These are phyloP conservation scores for Climacteris rufus DNA, from an alignment of 2,113 vertebrate genomes.

Conservation along the genomic window DNA sequence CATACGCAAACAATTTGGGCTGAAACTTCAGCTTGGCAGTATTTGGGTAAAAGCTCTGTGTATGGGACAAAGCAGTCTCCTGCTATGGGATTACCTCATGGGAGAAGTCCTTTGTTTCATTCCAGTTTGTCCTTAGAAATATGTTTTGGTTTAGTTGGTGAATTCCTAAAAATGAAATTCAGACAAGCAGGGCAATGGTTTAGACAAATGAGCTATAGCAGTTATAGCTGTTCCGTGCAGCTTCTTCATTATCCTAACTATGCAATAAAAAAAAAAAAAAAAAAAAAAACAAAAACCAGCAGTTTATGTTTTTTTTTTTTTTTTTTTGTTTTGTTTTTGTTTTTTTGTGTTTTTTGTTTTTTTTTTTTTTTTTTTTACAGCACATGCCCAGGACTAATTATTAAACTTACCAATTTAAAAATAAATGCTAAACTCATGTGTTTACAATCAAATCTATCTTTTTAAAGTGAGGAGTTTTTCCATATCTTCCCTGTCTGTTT, in stretches of 20 bases:
- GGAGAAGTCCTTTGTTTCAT: background rate
- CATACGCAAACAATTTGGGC: slow-evolving; percentile 23
- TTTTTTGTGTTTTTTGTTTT: too few relatives aligned
- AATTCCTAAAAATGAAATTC: slow-evolving; percentile 29
- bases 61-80: background rate
- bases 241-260: background rate
- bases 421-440: background rate
- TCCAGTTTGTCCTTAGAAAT: slow-evolving; percentile 14
- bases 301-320: background rate
- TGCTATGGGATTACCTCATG: background rate
- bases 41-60: background rate
- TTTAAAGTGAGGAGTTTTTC: background rate
- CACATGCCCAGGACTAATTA: background rate
- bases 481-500: background rate
- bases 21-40: slow-evolving; percentile 28
- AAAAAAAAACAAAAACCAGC: too few relatives aligned
- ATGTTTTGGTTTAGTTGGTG: background rate
- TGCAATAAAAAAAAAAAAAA: background rate
- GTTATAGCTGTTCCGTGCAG: background rate
- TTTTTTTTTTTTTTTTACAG: background rate
- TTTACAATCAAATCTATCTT: background rate
- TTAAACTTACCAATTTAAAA: background rate
- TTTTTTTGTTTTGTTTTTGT: background rate
- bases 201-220: background rate
- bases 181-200: background rate